phyloP scores from a whole-genome alignment of 2,888 invertebrate genomes.

The Abrostola triplasia region DNA sequence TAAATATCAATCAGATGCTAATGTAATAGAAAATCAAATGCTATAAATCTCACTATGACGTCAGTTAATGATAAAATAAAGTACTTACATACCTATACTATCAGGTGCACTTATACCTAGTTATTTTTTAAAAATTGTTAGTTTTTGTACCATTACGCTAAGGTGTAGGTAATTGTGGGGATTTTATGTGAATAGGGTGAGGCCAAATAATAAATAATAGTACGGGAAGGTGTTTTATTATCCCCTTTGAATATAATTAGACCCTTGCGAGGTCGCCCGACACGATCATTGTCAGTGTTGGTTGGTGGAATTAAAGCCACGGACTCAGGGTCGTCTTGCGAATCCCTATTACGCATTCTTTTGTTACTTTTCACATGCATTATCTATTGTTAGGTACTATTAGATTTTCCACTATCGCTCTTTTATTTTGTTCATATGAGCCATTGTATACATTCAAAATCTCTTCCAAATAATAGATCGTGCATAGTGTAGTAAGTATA shows the following conservation, averaged over 20 bases:
- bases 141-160: neutral
- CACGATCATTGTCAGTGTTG: constrained; percentile 1
- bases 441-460: neutral
- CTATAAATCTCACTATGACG: neutral
- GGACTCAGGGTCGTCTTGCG: constrained; percentile 1
- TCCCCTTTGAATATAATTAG: neutral
- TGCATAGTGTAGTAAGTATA: neutral
- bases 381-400: neutral
- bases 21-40: too few species aligned
- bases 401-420: neutral
- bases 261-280: neutral
- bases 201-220: too few species aligned
- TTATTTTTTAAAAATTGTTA: neutral
- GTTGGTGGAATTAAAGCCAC: neutral
- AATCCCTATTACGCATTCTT: neutral
- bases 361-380: constrained; percentile 4
- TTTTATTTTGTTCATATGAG: neutral
- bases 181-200: constrained; percentile 5
- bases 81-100: neutral
- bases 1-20: neutral
- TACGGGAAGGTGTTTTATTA: neutral
- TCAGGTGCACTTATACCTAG: neutral
- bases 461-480: neutral
- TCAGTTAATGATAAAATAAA: neutral
- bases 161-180: neutral